Evolutionary conservation across 2,888 invertebrate genomes (phyloP).

Genomic region (Tiliacea citrago): DNA sequence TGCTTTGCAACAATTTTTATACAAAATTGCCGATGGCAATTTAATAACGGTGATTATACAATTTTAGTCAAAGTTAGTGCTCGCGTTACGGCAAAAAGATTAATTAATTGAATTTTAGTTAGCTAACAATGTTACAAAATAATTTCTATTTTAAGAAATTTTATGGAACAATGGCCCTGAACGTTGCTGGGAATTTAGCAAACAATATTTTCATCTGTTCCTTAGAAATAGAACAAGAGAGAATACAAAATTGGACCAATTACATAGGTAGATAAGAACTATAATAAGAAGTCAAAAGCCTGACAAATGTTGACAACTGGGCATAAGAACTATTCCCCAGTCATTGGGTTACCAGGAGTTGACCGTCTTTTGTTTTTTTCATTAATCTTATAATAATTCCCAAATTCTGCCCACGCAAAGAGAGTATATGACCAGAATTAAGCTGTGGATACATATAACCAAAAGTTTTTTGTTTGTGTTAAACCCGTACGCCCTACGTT

Average conservation of each 20-base stretch:
- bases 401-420: not conserved
- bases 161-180: not conserved
- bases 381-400: conserved; percentile 20
- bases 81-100: conserved; percentile 22
- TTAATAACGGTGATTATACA: conserved; percentile 13
- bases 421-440: conserved; percentile 21
- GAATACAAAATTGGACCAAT: not conserved
- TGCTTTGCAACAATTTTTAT: not conserved
- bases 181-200: not conserved
- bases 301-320: not conserved
- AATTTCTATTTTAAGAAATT: conserved; percentile 4
- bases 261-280: not conserved
- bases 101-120: conserved; percentile 38
- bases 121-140: conserved; percentile 11
- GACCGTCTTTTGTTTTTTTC: not conserved
- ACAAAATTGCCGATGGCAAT: not conserved
- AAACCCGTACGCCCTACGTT: conserved; percentile 11
- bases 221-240: accelerated
- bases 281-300: not conserved
- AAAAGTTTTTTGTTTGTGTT: conserved; percentile 46
- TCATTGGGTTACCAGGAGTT: not conserved
- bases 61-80: not conserved
- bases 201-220: not conserved
- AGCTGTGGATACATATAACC: not conserved
- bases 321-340: not conserved